phyloP scores from a whole-genome alignment of 2,113 vertebrate species.

The Strigops habroptila region DNA sequence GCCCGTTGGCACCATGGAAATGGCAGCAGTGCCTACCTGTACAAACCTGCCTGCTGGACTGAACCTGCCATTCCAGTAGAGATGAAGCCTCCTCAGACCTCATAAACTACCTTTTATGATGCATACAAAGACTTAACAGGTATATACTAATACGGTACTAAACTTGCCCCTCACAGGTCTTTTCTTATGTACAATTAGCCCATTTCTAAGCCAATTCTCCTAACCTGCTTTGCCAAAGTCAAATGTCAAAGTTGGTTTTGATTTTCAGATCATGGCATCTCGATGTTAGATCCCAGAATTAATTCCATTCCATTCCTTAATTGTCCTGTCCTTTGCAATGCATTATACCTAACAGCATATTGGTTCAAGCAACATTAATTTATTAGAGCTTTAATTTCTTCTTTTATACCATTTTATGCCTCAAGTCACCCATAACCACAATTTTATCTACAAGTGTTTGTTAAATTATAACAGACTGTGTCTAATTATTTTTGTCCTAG shows the following conservation, averaged over 20 bases:
- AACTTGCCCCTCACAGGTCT: neutral
- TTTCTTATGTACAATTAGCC: neutral
- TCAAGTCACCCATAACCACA: slow-evolving; percentile 41
- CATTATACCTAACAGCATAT: neutral
- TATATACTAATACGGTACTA: neutral
- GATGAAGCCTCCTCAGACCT: neutral
- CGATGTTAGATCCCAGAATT: neutral
- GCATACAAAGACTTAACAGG: neutral
- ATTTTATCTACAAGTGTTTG: slow-evolving; percentile 13
- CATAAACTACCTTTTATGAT: neutral
- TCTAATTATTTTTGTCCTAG: neutral
- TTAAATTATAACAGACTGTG: slow-evolving; percentile 1
- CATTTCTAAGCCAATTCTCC: neutral
- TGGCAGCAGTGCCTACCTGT: neutral
- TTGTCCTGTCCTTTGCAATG: neutral
- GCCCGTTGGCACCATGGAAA: neutral
- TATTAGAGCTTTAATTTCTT: slow-evolving; percentile 38
- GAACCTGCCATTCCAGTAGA: neutral
- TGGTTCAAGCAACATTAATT: slow-evolving; percentile 33
- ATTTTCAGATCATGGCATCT: neutral
- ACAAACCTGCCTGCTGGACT: neutral
- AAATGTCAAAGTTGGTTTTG: neutral
- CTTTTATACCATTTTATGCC: slow-evolving; percentile 2
- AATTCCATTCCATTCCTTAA: neutral
- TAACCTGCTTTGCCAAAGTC: neutral